Evolutionary conservation across 1,140 invertebrate genomes (phyloP).

Genomic region (Drosophila serrata): DNA sequence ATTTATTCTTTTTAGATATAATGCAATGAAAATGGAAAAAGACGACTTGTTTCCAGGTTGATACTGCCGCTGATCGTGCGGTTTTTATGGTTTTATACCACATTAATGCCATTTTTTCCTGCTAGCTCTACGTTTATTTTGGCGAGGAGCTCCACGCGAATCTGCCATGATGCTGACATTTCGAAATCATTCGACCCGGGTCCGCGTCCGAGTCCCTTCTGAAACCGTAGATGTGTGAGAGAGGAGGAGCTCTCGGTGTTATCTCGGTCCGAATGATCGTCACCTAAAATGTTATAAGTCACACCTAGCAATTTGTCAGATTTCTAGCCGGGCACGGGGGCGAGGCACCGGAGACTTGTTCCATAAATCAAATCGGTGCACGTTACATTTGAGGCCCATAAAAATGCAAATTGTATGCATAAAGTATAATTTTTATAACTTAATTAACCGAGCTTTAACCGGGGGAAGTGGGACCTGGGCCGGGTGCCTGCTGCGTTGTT

Average conservation of each 20-base stretch:
- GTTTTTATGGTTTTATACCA: slow-evolving; percentile 67
- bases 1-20: neutral
- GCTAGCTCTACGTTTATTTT: slow-evolving; percentile 19
- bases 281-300: slow-evolving; percentile 70
- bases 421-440: slow-evolving; percentile 84
- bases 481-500: slow-evolving; percentile 50
- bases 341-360: slow-evolving; percentile 5
- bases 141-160: slow-evolving; percentile 55
- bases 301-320: slow-evolving; percentile 78
- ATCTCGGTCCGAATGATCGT: slow-evolving; percentile 36
- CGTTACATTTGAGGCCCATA: slow-evolving; percentile 75
- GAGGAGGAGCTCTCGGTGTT: slow-evolving; percentile 38
- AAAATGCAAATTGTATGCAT: slow-evolving; percentile 83
- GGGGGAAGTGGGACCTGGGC: neutral
- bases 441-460: slow-evolving; percentile 65
- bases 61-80: slow-evolving; percentile 73
- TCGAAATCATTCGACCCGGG: slow-evolving; percentile 28
- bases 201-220: slow-evolving; percentile 27
- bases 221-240: slow-evolving; percentile 77
- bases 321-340: slow-evolving; percentile 56
- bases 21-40: slow-evolving; percentile 15
- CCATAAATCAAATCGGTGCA: slow-evolving; percentile 70
- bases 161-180: slow-evolving; percentile 52
- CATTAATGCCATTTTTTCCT: slow-evolving; percentile 37
- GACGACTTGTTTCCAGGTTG: slow-evolving; percentile 48